Base-by-base conservation (phyloP, 2,888 invertebrate species). In the Catocala fraxini region DNA sequence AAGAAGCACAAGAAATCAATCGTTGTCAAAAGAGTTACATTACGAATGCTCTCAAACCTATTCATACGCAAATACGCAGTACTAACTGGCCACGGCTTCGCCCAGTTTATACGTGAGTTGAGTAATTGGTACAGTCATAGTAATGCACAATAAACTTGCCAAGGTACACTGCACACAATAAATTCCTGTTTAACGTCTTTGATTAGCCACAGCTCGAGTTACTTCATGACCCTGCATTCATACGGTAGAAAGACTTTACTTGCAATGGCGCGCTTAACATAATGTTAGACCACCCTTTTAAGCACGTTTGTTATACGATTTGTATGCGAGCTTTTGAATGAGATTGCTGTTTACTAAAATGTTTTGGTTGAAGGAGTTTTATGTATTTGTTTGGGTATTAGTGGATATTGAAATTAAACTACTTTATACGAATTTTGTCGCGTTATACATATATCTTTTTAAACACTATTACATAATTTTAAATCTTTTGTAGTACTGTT, bases 161-260 rank as follows among this genome's bases (percentile, higher is more conserved):
- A 90, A 82, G 91, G 89, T 83, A 89, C 89, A 90, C 81, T 89
- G 89, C 89, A 87, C 89, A 90, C 91, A 91, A 91, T 93, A 93
- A 92, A 92, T 90, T 91, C 85, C 85, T 86, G 89, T 90, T 91
- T 91, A 90, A 90, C 87, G 87, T 89, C 89, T 92, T 91, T 93
- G 92, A 93, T 93, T 93, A 91, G 91, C 88, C 65, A 56, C 72
- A 77, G 85, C 89, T 93, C 93, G 83, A 81, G 91, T 94, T 93
- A 89, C 93, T 81, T 78, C 84, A 82, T 85, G 86, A 85, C 83
- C 84, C 80, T 79, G 76, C 59, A 52, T 66, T 71, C 74, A 66
- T 65, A 56, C 65, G 53, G 56, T 53, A 57, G 68, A 70, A 64
- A 56, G 63, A 67, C 58, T 73, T 65, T 53, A 62, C 52, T 58